These are phyloP conservation scores for Herpetotheres cachinnans DNA, from an alignment of 2,113 vertebrate species.

Conservation along the genomic window DNA sequence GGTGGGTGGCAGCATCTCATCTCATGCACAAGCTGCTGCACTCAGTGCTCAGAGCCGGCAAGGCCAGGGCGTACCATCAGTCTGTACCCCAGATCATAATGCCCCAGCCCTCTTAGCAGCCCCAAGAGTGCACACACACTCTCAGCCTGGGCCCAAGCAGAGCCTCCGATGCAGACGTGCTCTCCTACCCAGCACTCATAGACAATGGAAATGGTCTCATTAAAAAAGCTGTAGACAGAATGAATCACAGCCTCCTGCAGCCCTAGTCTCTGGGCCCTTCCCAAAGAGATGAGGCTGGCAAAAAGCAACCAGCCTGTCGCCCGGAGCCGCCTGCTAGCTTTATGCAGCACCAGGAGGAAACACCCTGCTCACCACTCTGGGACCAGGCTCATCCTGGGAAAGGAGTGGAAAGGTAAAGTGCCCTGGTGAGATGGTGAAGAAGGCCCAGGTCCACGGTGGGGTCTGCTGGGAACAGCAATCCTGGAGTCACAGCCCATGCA, in stretches of 20 bases:
- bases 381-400: neutral
- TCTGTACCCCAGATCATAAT: neutral
- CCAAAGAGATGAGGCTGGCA: neutral
- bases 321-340: neutral
- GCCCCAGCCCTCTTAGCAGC: neutral
- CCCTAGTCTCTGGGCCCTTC: neutral
- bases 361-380: neutral
- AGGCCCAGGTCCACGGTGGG: neutral
- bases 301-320: neutral
- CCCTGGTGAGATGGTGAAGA: neutral
- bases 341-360: neutral
- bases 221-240: conserved; percentile 11
- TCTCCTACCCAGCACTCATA: neutral
- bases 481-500: neutral
- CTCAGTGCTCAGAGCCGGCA: neutral
- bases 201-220: neutral
- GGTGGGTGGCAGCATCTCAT: neutral
- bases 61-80: neutral
- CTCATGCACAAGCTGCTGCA: neutral
- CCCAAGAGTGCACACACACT: neutral
- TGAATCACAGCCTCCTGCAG: neutral
- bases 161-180: neutral
- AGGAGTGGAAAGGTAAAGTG: neutral
- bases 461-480: neutral
- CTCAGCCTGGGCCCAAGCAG: neutral